Evolutionary conservation across 2,797 vertebrate species (phyloP).

Genomic region (Bovichtus diacanthus): DNA sequence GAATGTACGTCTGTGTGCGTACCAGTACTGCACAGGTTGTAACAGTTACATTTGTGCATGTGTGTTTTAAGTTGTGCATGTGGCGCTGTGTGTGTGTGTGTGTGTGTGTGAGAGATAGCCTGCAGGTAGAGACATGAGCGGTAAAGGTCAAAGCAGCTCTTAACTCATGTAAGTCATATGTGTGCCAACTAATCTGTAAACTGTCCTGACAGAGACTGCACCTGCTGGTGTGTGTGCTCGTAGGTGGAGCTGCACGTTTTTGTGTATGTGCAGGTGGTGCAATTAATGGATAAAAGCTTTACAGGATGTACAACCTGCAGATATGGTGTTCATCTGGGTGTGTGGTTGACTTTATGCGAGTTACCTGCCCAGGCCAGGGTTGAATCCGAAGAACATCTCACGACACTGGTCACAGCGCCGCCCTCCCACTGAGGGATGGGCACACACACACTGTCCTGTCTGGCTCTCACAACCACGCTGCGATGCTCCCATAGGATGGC

Average conservation of each 20-base stretch:
- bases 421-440: conserved; percentile 87
- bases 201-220: conserved; percentile 70
- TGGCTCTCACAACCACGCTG: conserved; percentile 82
- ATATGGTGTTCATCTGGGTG: neutral
- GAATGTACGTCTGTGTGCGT: conserved; percentile 11
- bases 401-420: conserved; percentile 87
- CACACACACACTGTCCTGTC: conserved; percentile 89
- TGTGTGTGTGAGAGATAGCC: conserved; percentile 46
- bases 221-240: conserved; percentile 48
- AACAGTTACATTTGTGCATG: conserved; percentile 43
- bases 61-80: conserved; percentile 26
- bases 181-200: conserved; percentile 72
- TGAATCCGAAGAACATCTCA: conserved; percentile 90
- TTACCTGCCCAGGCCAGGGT: conserved; percentile 87
- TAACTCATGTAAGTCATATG: conserved; percentile 76
- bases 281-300: conserved; percentile 33
- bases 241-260: neutral
- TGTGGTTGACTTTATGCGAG: neutral
- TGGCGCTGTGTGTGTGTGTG: conserved; percentile 15
- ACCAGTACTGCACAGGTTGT: conserved; percentile 22
- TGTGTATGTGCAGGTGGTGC: conserved; percentile 1
- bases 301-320: neutral
- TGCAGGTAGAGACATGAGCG: conserved; percentile 68
- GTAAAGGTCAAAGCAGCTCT: conserved; percentile 85
- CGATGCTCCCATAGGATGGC: conserved; percentile 86